phyloP scores from a whole-genome alignment of 2,113 vertebrate genomes.

The Tor tambroides region DNA sequence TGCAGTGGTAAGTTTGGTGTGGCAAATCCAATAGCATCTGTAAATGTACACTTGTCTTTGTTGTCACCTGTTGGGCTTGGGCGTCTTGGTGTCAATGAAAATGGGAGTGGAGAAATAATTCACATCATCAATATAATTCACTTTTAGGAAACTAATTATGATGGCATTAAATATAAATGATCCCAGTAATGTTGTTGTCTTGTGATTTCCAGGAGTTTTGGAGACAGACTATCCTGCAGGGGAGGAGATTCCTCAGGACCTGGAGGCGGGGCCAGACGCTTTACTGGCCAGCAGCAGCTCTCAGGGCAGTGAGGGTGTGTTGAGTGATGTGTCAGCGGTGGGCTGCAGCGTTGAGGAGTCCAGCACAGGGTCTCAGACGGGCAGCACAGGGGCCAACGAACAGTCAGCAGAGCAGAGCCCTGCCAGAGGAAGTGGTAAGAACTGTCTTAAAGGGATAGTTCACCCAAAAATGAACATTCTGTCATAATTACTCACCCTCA shows the following conservation, averaged over 20 bases:
- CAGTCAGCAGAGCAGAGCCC: slow-evolving; percentile 79
- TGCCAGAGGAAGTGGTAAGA: slow-evolving; percentile 52
- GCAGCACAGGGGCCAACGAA: slow-evolving; percentile 83
- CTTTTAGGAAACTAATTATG: neutral
- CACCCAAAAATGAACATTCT: too few relatives aligned
- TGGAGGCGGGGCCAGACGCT: slow-evolving; percentile 80
- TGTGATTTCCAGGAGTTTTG: slow-evolving; percentile 80
- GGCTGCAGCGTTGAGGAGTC: slow-evolving; percentile 84
- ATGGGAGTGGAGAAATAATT: neutral
- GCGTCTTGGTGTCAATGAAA: neutral
- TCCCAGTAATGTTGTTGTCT: neutral
- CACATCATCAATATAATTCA: neutral
- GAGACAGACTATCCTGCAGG: slow-evolving; percentile 90
- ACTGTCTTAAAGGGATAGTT: too few relatives aligned
- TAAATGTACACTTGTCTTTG: neutral
- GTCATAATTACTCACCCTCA: too few relatives aligned
- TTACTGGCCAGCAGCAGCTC: slow-evolving; percentile 75
- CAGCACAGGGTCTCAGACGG: slow-evolving; percentile 85
- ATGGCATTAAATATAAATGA: neutral
- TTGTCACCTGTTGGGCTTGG: too few relatives aligned
- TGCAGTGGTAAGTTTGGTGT: too few relatives aligned
- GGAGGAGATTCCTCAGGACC: slow-evolving; percentile 87
- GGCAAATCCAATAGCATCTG: neutral
- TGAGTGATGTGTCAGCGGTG: slow-evolving; percentile 86
- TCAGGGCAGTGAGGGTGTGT: slow-evolving; percentile 82